These are phyloP conservation scores for Griposia aprilina DNA, from an alignment of 2,888 invertebrate genomes.

Conservation along the genomic window DNA sequence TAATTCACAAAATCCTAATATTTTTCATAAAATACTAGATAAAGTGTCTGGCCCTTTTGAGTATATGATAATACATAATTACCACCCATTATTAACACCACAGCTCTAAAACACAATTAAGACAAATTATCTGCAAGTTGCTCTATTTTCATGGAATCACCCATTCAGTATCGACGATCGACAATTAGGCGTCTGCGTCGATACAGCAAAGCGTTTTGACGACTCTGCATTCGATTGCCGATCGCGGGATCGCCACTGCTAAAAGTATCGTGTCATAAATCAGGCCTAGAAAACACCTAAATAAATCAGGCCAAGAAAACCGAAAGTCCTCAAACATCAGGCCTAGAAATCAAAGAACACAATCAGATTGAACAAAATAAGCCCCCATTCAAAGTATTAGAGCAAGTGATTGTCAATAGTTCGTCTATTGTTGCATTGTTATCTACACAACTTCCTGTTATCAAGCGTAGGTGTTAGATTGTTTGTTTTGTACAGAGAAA, in stretches of 20 bases:
- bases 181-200: no score
- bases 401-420: constrained; percentile 73
- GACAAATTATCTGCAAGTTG: background rate
- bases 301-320: constrained; percentile 10
- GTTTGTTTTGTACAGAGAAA: constrained; percentile 69
- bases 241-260: background rate
- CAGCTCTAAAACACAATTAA: background rate
- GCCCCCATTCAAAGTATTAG: constrained; percentile 52
- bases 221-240: background rate
- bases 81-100: background rate
- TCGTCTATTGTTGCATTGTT: constrained; percentile 76
- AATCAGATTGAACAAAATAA: constrained; percentile 47
- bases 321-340: background rate
- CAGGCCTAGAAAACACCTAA: constrained; percentile 1
- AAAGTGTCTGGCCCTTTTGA: no score
- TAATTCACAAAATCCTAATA: no score
- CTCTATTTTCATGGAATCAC: background rate
- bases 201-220: background rate
- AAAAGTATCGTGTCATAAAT: background rate
- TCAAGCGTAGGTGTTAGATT: constrained; percentile 71
- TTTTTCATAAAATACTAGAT: no score
- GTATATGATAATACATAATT: background rate
- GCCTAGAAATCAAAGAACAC: constrained; percentile 19
- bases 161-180: background rate
- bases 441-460: constrained; percentile 79